These are phyloP conservation scores for Bergia puertoricense DNA, from an alignment of 92 coral and sea anemone species.

Conservation along the genomic window DNA sequence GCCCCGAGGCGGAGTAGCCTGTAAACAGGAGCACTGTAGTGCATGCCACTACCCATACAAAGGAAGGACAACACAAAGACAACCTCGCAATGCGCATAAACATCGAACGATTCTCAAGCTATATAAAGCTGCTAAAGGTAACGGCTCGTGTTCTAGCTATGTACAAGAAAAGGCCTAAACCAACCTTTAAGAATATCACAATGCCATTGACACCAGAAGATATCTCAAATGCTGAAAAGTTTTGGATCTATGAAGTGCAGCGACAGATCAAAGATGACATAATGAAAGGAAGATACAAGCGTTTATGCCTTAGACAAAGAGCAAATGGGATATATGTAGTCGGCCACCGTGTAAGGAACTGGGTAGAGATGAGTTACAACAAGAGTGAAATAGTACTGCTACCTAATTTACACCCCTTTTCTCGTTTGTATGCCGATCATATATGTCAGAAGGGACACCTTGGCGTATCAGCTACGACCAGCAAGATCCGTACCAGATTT, in stretches of 20 bases:
- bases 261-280: conserved; percentile 11
- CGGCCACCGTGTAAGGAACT: conserved; percentile 52
- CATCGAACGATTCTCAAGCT: conserved; percentile 44
- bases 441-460: conserved; percentile 49
- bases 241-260: conserved; percentile 45
- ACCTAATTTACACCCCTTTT: conserved; percentile 53
- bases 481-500: conserved; percentile 54
- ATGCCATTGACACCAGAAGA: conserved; percentile 32
- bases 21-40: neutral
- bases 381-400: conserved; percentile 53
- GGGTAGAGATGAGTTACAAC: conserved; percentile 50
- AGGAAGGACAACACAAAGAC: neutral
- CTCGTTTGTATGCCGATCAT: conserved; percentile 51
- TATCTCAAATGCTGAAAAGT: conserved; percentile 15
- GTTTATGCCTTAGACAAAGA: conserved; percentile 28
- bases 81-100: conserved; percentile 33
- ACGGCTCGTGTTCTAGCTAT: conserved; percentile 60
- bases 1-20: conserved; percentile 41
- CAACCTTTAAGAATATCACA: conserved; percentile 46
- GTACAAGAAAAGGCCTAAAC: conserved; percentile 44
- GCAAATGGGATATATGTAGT: conserved; percentile 39
- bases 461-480: conserved; percentile 54
- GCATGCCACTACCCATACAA: neutral
- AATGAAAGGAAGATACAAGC: conserved; percentile 36
- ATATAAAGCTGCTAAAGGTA: conserved; percentile 45